Percentiles rank a stretch among this genome's conserved stretches.
Evolutionary conservation across 2,113 vertebrate species (phyloP).

Genomic region (Xenotilapia caudafasciata): DNA sequence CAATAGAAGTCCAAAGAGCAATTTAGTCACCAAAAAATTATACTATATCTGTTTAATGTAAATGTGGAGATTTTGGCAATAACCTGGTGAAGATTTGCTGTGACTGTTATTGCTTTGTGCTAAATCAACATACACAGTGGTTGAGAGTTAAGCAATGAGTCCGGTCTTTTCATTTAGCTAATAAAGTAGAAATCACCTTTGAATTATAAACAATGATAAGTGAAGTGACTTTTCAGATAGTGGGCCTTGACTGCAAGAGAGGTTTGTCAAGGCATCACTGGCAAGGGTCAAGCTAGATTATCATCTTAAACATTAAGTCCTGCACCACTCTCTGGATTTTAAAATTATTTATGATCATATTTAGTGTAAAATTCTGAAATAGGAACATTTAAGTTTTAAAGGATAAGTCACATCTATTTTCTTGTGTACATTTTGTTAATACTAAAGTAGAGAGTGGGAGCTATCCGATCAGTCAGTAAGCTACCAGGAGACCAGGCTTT

Average conservation of each 20-base stretch:
- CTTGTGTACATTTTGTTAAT: background rate
- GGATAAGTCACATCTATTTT: background rate
- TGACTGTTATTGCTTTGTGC: background rate
- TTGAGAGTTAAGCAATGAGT: background rate
- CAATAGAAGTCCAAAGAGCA: background rate
- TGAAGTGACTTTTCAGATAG: background rate
- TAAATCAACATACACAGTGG: background rate
- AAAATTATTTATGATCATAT: background rate
- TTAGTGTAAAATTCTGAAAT: background rate
- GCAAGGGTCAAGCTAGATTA: background rate
- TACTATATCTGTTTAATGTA: background rate
- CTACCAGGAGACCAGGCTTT: background rate
- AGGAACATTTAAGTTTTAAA: background rate
- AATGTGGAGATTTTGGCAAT: background rate
- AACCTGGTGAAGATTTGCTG: background rate
- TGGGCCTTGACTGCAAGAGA: background rate
- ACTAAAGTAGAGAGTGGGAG: background rate
- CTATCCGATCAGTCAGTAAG: background rate
- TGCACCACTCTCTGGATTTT: background rate
- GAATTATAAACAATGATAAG: background rate
- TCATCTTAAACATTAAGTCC: background rate
- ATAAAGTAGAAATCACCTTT: background rate
- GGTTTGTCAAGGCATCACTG: background rate
- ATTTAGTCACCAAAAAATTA: background rate
- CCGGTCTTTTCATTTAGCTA: background rate